phyloP scores from a whole-genome alignment of 2,113 vertebrate genomes.

The Dicrurus megarhynchus region DNA sequence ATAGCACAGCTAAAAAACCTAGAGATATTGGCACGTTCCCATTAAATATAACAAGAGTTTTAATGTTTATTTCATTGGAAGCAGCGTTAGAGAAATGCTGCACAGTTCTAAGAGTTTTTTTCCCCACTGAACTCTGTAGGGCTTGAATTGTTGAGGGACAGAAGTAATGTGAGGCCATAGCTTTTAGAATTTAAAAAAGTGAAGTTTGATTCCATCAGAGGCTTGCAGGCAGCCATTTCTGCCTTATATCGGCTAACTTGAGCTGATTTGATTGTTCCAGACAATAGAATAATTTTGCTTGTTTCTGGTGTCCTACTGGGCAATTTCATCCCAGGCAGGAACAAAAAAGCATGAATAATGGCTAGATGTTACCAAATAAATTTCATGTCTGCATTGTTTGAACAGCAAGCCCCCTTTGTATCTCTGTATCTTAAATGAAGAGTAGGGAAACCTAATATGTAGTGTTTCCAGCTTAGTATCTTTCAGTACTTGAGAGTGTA shows the following conservation, averaged over 20 bases:
- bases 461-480: background rate
- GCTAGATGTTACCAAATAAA: conserved; percentile 14
- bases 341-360: conserved; percentile 14
- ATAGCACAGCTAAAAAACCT: background rate
- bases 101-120: background rate
- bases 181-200: background rate
- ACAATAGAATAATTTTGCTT: conserved; percentile 26
- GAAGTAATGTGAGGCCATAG: background rate
- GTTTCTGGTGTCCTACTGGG: conserved; percentile 42
- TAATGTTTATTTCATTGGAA: conserved; percentile 1
- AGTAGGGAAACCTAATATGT: background rate
- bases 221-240: background rate
- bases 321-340: conserved; percentile 23
- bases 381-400: background rate
- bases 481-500: background rate
- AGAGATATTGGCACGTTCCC: background rate
- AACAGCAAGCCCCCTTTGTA: background rate
- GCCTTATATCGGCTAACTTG: background rate
- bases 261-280: conserved; percentile 42
- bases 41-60: conserved; percentile 2
- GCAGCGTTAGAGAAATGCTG: background rate
- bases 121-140: background rate
- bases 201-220: background rate
- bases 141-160: background rate
- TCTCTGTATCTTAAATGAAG: background rate